Conservation (phyloP, 2,888 invertebrate genomes). For the Coecobrya sp. region DNA sequence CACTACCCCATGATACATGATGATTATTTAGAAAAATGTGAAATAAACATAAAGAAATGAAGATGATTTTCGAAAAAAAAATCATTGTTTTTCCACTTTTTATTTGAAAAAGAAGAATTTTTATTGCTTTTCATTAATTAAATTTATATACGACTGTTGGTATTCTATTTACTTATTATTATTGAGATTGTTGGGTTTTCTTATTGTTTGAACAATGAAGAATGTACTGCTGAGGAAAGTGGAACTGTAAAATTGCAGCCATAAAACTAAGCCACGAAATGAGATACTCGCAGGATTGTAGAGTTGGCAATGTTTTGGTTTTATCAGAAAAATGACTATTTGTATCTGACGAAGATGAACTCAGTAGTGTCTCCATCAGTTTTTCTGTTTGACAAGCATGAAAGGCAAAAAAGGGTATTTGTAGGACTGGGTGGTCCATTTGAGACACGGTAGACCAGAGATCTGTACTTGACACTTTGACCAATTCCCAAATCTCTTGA, state of each 20-base stretch:
- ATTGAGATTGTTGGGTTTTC: not conserved
- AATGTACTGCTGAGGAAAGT: conserved; percentile 67
- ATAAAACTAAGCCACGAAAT: conserved; percentile 83
- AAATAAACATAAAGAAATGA: conserved; percentile 12
- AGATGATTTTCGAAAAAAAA: conserved; percentile 3
- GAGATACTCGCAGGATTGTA: conserved; percentile 66
- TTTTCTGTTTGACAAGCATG: conserved; percentile 83
- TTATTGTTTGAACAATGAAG: conserved; percentile 50
- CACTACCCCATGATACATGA: conserved; percentile 27
- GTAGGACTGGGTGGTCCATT: conserved; percentile 83
- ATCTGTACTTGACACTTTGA: conserved; percentile 57
- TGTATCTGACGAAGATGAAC: conserved; percentile 4
- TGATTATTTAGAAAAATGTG: not conserved
- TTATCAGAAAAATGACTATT: not conserved
- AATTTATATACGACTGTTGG: not conserved
- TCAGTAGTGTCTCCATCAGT: conserved; percentile 69
- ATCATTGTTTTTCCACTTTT: not conserved
- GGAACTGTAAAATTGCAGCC: conserved; percentile 70
- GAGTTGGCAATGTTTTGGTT: not conserved
- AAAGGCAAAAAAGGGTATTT: conserved; percentile 82
- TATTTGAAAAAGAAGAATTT: conserved; percentile 34
- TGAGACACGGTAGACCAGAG: conserved; percentile 81
- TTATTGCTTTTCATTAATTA: conserved; percentile 42
- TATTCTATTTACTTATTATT: not conserved
- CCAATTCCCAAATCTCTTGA: conserved; percentile 81